phyloP scores from a whole-genome alignment of 2,113 vertebrate species.

The Phoxinus phoxinus region DNA sequence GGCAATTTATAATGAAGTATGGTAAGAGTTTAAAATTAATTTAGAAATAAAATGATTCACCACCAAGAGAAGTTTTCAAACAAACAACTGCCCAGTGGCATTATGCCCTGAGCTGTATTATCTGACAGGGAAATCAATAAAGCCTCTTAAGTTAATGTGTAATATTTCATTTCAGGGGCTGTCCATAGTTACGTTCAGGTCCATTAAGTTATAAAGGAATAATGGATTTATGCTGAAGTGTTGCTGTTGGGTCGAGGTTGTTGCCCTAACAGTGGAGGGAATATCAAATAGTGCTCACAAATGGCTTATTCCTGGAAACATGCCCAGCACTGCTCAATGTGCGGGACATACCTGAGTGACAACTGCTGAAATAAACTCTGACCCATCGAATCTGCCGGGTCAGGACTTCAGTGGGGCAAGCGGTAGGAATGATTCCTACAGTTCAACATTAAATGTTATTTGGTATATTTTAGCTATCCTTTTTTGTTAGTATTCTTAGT shows the following conservation, averaged over 20 bases:
- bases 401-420: constrained; percentile 4
- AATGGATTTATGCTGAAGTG: constrained; percentile 42
- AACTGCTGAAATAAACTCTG: constrained; percentile 54
- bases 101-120: not conserved
- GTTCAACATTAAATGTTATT: no score
- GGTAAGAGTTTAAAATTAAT: constrained; percentile 6
- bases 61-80: not conserved
- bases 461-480: no score
- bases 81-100: constrained; percentile 2
- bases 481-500: no score
- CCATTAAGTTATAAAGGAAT: constrained; percentile 45
- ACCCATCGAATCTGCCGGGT: constrained; percentile 10
- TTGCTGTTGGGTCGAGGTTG: constrained; percentile 30
- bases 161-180: constrained; percentile 44
- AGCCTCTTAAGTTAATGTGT: constrained; percentile 46
- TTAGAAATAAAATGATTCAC: constrained; percentile 16
- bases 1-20: constrained; percentile 1
- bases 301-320: constrained; percentile 49
- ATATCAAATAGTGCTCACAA: constrained; percentile 39
- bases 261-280: constrained; percentile 17
- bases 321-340: constrained; percentile 43
- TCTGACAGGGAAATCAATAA: constrained; percentile 41
- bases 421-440: not conserved
- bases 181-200: constrained; percentile 33
- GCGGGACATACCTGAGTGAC: constrained; percentile 54